Evolutionary conservation across 2,113 vertebrate genomes (phyloP), one percentile per base, ranked within the genome.

Genomic region (Herpetotheres cachinnans): DNA sequence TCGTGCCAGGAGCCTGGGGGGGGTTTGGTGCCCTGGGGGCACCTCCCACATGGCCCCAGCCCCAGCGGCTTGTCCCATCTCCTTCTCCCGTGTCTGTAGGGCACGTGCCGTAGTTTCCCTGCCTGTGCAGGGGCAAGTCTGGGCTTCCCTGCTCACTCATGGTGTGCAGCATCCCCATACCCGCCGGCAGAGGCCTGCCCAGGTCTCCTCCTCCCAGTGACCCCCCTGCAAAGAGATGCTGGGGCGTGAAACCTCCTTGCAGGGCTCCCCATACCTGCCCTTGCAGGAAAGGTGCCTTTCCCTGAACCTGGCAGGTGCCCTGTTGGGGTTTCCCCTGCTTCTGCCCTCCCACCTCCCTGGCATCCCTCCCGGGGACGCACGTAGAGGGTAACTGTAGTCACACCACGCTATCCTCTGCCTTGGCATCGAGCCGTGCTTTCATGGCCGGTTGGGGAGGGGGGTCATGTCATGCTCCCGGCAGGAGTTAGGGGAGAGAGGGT

Each of bases 331-430:
- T 81, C 17, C 25, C 29, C 20, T 42, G 54, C 16, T 56, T 24
- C 40, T 46, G 42, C 63, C 47, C 47, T 47, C 47, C 54, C 1
- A 0, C 21, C 14, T 46, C 30, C 62, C 26, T 15, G 47, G 40
- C 47, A 27, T 29, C n/a, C 22, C 55, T 49, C 55, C 47, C 0
- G 2, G 47, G 74, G 29, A 26, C 27, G 1, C 0, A 0, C 0
- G 1, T 20, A 2, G 44, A 10, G 34, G 38, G 59, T 5, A n/a
- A 16, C 46, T n/a, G 54, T 14, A 7, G 34, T 73, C 38, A n/a
- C 9, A 6, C 34, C 16, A 2, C 7, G 0, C 52, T 18, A 1
- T 40, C 16, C 25, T 42, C 61, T 47, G 82, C 54, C 76, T 61
- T 20, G 54, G 40, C 69, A 36, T 36, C 6, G 0, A 55, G 30